phyloP scores from a whole-genome alignment of 2,797 vertebrate species.

The Sebastolobus alascanus region DNA sequence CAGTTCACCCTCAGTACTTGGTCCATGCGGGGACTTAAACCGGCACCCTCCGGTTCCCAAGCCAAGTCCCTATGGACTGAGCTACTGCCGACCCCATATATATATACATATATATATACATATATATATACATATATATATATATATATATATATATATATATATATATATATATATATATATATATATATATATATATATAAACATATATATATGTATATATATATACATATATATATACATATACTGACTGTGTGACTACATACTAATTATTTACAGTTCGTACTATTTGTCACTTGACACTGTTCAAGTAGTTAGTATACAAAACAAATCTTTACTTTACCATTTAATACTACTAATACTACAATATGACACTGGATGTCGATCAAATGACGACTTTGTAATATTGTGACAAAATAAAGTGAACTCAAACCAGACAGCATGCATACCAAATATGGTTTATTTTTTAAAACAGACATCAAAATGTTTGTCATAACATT shows the following conservation, averaged over 20 bases:
- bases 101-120: background rate
- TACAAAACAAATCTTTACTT: background rate
- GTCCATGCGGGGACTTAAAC: no score
- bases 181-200: no score
- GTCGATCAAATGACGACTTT: background rate
- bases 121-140: no score
- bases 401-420: slow-evolving; percentile 4
- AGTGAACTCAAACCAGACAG: background rate
- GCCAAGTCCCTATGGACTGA: no score
- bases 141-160: no score
- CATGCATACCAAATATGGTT: background rate
- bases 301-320: background rate
- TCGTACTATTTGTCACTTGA: background rate
- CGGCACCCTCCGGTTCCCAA: no score
- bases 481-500: background rate
- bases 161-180: no score
- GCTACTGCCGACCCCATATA: no score
- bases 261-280: no score
- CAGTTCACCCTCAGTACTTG: no score
- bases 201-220: background rate
- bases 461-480: background rate
- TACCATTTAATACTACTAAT: background rate
- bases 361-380: background rate
- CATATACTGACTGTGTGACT: background rate
- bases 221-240: no score